Conservation (phyloP, 92 coral and sea anemone genomes). For the Phenganax subtilis region DNA sequence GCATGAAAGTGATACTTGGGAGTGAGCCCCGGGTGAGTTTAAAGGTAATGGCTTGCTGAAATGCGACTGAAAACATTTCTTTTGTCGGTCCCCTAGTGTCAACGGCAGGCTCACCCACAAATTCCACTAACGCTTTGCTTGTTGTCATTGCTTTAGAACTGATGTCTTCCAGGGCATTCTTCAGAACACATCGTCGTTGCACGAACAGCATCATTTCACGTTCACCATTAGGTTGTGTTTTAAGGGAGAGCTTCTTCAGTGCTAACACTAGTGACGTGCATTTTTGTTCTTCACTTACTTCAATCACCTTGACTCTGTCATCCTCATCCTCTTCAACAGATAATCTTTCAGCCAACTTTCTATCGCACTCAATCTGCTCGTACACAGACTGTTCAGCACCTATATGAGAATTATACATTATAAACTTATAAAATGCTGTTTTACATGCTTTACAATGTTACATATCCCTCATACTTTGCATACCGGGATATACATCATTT, state of each 20-base stretch:
- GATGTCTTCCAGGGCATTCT: conserved; percentile 37
- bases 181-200: conserved; percentile 29
- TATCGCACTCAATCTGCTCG: not conserved
- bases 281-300: not conserved
- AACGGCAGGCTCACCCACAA: conserved; percentile 46
- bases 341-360: conserved; percentile 11
- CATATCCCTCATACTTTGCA: too few relatives aligned
- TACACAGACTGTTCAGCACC: not conserved
- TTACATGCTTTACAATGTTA: too few relatives aligned
- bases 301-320: not conserved
- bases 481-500: too few relatives aligned
- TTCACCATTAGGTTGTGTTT: conserved; percentile 20
- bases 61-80: conserved; percentile 40
- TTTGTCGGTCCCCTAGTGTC: conserved; percentile 47
- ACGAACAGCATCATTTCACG: conserved; percentile 31
- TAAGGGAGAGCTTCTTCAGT: conserved; percentile 9
- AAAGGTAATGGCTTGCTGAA: conserved; percentile 33
- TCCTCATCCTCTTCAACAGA: not conserved
- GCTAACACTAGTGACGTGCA: not conserved
- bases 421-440: too few relatives aligned
- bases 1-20: conserved; percentile 12
- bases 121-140: conserved; percentile 21
- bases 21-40: conserved; percentile 9
- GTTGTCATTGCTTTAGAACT: conserved; percentile 2
- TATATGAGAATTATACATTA: too few relatives aligned